Percentiles rank a stretch among this genome's conserved stretches.
Conservation (phyloP, 2,113 vertebrate species). For the Pterocles gutturalis region DNA sequence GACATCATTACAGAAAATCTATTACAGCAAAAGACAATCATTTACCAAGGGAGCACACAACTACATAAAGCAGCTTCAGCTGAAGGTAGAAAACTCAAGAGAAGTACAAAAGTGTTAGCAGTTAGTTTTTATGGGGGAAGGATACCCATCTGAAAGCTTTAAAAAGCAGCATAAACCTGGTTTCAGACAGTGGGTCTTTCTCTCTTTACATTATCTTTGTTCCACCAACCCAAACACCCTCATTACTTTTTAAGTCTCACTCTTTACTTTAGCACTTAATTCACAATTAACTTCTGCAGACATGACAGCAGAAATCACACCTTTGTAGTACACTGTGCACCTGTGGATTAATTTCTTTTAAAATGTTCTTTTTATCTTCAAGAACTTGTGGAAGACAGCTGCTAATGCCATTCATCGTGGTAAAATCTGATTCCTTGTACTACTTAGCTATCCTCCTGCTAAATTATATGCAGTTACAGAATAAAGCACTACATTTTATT, state of each 20-base stretch:
- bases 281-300: not conserved
- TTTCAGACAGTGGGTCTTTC: not conserved
- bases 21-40: conserved; percentile 29
- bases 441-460: not conserved
- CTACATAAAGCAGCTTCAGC: conserved; percentile 1
- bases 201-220: not conserved
- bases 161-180: not conserved
- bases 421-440: not conserved
- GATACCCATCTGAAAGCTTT: not conserved
- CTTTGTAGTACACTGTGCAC: accelerated
- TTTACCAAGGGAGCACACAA: conserved; percentile 3
- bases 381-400: not conserved
- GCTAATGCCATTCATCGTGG: not conserved
- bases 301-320: not conserved
- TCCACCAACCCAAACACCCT: not conserved
- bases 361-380: not conserved
- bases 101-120: not conserved
- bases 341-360: not conserved
- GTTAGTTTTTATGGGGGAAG: not conserved
- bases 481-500: not conserved
- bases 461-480: not conserved
- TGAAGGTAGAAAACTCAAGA: conserved; percentile 16
- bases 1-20: conserved; percentile 9
- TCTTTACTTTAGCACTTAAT: not conserved
- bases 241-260: not conserved